Evolutionary conservation across 2,797 vertebrate genomes (phyloP).

Genomic region (Pristis pectinata): DNA sequence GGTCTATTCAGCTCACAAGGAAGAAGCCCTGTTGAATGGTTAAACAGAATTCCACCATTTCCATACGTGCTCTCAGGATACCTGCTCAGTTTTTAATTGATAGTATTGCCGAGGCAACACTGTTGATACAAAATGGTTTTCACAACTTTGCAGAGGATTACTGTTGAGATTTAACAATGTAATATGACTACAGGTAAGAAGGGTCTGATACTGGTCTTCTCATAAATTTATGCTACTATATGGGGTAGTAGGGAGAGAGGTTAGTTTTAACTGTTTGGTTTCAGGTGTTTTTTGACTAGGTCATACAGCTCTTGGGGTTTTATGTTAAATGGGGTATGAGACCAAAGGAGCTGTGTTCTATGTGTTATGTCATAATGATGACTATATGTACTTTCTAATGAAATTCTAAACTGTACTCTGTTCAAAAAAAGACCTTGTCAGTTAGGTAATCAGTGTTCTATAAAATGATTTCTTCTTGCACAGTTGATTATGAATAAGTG

Average conservation of each 20-base stretch:
- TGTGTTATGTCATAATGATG: not conserved
- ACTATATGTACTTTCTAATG: not conserved
- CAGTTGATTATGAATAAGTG: not conserved
- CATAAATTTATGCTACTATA: not conserved
- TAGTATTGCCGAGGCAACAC: not conserved
- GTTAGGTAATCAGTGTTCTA: not conserved
- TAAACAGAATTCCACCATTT: not conserved
- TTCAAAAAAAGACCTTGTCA: not conserved
- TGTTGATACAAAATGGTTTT: not conserved
- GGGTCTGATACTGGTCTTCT: not conserved
- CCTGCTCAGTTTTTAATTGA: not conserved
- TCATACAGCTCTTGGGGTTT: not conserved
- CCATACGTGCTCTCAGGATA: not conserved
- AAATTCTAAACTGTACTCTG: not conserved
- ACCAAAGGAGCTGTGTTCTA: not conserved
- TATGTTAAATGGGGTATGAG: not conserved
- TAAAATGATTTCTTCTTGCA: not conserved
- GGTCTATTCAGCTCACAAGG: not conserved
- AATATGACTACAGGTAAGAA: not conserved
- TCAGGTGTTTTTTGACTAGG: not conserved
- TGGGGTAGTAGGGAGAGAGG: not conserved
- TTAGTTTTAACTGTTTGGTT: not conserved
- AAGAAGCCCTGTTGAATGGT: not conserved
- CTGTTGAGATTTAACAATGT: not conserved
- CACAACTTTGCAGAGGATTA: not conserved